Percentiles rank a stretch among this genome's conserved stretches.
Evolutionary conservation across 2,797 vertebrate genomes (phyloP).

Genomic region (Alexandromys oeconomus): DNA sequence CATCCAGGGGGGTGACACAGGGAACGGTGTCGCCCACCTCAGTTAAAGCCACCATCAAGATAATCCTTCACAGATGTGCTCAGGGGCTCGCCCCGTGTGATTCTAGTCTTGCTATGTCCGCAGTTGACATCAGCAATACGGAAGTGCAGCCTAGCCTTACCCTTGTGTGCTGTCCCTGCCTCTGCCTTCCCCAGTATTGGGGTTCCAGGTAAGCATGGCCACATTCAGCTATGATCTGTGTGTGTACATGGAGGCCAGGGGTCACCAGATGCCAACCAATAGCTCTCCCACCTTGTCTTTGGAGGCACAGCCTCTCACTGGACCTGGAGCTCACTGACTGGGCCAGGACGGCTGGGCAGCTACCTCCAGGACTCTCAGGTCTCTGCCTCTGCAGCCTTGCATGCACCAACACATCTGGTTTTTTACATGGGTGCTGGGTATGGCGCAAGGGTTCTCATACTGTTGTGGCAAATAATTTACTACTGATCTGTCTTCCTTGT

Average conservation of each 20-base stretch:
- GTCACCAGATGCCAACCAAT: background rate
- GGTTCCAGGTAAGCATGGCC: background rate
- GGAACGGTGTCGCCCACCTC: background rate
- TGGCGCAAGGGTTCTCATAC: background rate
- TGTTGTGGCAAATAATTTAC: background rate
- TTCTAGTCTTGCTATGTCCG: too few relatives aligned
- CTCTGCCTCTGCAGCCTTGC: background rate
- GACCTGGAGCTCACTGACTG: background rate
- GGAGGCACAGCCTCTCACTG: background rate
- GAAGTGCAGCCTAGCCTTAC: background rate
- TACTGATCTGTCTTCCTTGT: background rate
- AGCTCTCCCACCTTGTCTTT: background rate
- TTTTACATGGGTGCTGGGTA: too few relatives aligned
- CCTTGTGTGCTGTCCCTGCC: background rate
- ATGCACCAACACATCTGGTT: too few relatives aligned
- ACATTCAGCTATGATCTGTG: background rate
- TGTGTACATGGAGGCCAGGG: background rate
- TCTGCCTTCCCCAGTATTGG: background rate
- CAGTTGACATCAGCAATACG: too few relatives aligned
- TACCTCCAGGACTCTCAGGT: background rate
- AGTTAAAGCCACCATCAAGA: background rate
- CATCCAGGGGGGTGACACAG: background rate
- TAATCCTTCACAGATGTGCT: background rate
- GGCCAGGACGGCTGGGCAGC: background rate
- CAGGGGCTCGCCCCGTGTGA: background rate